Evolutionary conservation across 2,797 vertebrate species (phyloP), one percentile per base, ranked within the genome.

Genomic region (Poliocrania exsul): DNA sequence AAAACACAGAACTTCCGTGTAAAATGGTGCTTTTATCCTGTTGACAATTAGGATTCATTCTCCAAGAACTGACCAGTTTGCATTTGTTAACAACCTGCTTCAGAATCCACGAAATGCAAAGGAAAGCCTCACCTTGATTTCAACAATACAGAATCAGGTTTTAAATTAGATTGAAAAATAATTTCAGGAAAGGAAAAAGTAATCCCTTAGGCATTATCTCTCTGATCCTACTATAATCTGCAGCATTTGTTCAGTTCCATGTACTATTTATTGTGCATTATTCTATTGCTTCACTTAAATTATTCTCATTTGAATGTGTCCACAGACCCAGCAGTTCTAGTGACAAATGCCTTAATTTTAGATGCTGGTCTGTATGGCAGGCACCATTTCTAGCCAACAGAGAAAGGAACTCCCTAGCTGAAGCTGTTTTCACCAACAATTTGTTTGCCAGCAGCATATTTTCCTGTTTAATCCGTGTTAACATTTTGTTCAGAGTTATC

Each of bases 391-490:
- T 57, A 46, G 23, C 57, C 86, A 92, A 73, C 26, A 57, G 80
- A 81, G 72, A 86, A 87, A 87, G 86, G 81, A 94, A 94, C 58
- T 96, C 71, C 89, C 92, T 47, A 61, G 81, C 58, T 87, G 67
- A 92, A 93, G 84, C 62, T 75, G 47, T 79, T 92, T 92, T 65
- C 77, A 86, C 93, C 82, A 86, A 81, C 92, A 87, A 56, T 69
- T 93, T 93, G 91, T 79, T 96, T 88, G 78, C 87, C 93, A 90
- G 72, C 75, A 93, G 89, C 57, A 26, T 53, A 81, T 93, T 96
- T 95, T 92, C 70, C 93, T 78, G 42, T 92, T 95, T 92, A 94
- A 96, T 94, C 93, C 60, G 0, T 91, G 94, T 97, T 95, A 97
- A 87, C 95, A 89, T 93, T 97, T 91, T 94, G 82, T 81, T 84